These are phyloP conservation scores for Hylomyscus alleni DNA, from an alignment of 2,797 vertebrate genomes.

Conservation along the genomic window DNA sequence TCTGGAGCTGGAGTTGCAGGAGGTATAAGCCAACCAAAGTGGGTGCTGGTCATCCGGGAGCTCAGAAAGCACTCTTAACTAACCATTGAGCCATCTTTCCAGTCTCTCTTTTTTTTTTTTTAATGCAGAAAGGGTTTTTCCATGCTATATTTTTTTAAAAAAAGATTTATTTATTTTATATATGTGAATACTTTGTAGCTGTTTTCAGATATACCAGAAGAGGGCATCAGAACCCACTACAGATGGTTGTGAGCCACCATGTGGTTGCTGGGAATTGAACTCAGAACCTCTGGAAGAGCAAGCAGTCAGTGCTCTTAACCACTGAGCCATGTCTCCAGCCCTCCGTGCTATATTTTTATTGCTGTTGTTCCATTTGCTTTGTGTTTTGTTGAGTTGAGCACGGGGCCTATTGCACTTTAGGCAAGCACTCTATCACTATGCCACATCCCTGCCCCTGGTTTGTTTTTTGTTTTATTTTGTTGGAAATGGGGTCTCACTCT, in stretches of 20 bases:
- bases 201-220: no score
- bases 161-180: no score
- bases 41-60: neutral
- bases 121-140: neutral
- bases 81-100: neutral
- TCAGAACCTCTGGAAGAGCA: no score
- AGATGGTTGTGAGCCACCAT: no score
- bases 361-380: neutral
- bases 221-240: no score
- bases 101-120: neutral
- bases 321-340: no score
- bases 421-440: neutral
- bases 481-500: neutral
- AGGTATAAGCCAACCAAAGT: neutral
- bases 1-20: neutral
- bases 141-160: no score
- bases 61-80: neutral
- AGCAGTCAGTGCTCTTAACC: no score
- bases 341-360: neutral
- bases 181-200: no score
- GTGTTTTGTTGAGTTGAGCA: neutral
- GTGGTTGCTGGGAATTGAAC: no score
- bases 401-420: neutral
- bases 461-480: neutral
- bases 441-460: neutral